A percentile compares a stretch with the other conserved stretches of the same genome.
Evolutionary conservation across 2,888 invertebrate species (phyloP).

Genomic region (Therioaphis trifolii): DNA sequence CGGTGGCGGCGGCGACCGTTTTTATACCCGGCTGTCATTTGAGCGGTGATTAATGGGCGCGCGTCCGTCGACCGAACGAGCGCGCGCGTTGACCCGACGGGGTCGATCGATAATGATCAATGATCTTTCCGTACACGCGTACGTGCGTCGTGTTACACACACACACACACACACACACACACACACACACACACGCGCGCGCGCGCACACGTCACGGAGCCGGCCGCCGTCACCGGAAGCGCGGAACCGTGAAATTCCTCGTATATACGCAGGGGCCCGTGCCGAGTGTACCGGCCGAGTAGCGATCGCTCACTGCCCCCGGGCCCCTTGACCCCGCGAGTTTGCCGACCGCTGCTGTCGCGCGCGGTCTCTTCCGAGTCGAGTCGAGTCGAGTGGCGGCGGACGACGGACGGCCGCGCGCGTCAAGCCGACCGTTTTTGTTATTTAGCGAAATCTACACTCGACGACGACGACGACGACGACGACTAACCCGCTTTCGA

Average conservation of each 20-base stretch:
- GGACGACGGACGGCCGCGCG: no score
- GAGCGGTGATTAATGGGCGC: slow-evolving; percentile 47
- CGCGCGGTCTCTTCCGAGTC: no score
- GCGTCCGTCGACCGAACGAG: slow-evolving; percentile 49
- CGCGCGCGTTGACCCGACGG: slow-evolving; percentile 49
- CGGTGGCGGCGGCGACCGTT: slow-evolving; percentile 56
- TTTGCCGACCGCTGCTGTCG: no score
- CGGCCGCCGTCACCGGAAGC: slow-evolving; percentile 12
- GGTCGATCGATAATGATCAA: slow-evolving; percentile 59
- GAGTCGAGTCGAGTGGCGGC: no score
- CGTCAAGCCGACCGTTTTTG: no score
- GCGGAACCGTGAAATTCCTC: slow-evolving; percentile 58
- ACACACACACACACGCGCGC: not conserved
- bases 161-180: not conserved
- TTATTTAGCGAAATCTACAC: no score
- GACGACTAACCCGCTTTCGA: no score
- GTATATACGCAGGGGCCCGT: not conserved
- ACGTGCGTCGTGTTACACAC: not conserved
- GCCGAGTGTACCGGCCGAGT: not conserved
- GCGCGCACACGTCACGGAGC: not conserved
- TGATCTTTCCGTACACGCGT: not conserved
- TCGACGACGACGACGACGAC: no score
- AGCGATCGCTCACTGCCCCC: no score
- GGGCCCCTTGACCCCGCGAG: no score
- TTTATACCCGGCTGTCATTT: slow-evolving; percentile 55